Percentiles rank a stretch among this genome's conserved stretches.
These are phyloP conservation scores for Mactromeris polynyma DNA, from an alignment of 2,888 invertebrate species.

Conservation along the genomic window DNA sequence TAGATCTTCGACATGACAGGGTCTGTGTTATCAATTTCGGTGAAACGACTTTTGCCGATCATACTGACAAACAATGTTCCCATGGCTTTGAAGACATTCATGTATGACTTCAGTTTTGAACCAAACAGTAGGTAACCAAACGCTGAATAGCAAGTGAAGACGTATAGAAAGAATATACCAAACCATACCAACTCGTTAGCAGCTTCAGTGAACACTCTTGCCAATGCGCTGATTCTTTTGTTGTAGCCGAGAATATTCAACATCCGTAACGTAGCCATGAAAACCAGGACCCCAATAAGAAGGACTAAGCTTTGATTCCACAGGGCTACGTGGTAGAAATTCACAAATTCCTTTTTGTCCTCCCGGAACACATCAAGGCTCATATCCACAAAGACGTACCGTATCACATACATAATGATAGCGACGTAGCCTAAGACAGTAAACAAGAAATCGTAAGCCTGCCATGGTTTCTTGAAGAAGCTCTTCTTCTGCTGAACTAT, in stretches of 20 bases:
- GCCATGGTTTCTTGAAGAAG: conserved; percentile 75
- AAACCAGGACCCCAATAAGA: conserved; percentile 72
- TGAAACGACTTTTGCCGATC: conserved; percentile 78
- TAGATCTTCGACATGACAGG: conserved; percentile 77
- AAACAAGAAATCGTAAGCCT: conserved; percentile 71
- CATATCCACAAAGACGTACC: conserved; percentile 63
- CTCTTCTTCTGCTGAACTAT: conserved; percentile 62
- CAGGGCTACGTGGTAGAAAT: conserved; percentile 78
- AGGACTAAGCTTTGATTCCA: conserved; percentile 76
- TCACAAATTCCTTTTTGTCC: conserved; percentile 77
- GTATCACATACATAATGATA: conserved; percentile 70
- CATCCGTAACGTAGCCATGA: conserved; percentile 75
- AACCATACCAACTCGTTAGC: conserved; percentile 75
- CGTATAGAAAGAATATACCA: conserved; percentile 72
- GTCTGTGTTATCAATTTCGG: conserved; percentile 70
- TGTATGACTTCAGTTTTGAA: conserved; percentile 70
- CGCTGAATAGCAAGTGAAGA: conserved; percentile 74
- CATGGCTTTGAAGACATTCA: conserved; percentile 70
- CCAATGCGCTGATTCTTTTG: conserved; percentile 72
- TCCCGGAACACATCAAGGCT: conserved; percentile 72
- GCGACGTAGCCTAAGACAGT: conserved; percentile 65
- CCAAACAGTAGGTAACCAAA: conserved; percentile 77
- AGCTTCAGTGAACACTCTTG: conserved; percentile 71
- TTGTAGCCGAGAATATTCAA: conserved; percentile 79
- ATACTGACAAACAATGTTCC: conserved; percentile 78